Evolutionary conservation across 1,140 invertebrate genomes (phyloP).

Genomic region (fruit fly (Drosophila melanogaster)): Release_6_plus_ISO1_MT NC_004354.4:6929001-6929500

Average conservation of each 20-base stretch:
- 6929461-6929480: too few species aligned
- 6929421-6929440: neutral
- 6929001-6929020: conserved; percentile 60
- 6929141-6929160: conserved; percentile 28
- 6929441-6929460: too few species aligned
- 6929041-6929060: conserved; percentile 42
- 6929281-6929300: conserved; percentile 6
- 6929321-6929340: conserved; percentile 64
- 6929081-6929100: conserved; percentile 1
- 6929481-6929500: neutral
- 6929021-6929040: conserved; percentile 74
- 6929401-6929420: conserved; percentile 39
- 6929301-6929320: conserved; percentile 9
- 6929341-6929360: conserved; percentile 64
- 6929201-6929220: conserved; percentile 67
- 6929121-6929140: conserved; percentile 73
- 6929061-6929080: neutral
- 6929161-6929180: conserved; percentile 24
- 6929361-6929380: conserved; percentile 67
- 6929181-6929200: conserved; percentile 41
- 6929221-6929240: conserved; percentile 58
- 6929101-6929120: conserved; percentile 19
- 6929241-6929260: conserved; percentile 39
- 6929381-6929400: conserved; percentile 75
- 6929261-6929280: conserved; percentile 4